A percentile compares a stretch with the other conserved stretches of the same genome.
Conservation (phyloP, 2,797 vertebrate species). For the Hydrocynus forskahlii region DNA sequence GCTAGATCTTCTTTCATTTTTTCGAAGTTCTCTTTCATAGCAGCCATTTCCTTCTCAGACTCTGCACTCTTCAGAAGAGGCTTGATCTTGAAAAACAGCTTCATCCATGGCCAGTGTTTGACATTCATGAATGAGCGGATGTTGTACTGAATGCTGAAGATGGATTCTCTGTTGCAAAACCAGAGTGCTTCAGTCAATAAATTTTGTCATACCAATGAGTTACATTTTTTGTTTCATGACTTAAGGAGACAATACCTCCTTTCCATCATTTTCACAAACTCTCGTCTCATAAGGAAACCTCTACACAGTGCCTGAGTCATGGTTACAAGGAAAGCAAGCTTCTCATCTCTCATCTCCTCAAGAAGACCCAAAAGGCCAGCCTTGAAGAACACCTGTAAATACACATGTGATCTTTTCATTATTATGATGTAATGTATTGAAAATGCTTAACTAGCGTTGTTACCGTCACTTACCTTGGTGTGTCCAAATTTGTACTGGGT, state of each 20-base stretch:
- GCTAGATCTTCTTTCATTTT: slow-evolving; percentile 79
- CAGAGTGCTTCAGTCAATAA: slow-evolving; percentile 1
- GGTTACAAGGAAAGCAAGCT: slow-evolving; percentile 80
- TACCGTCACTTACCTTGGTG: slow-evolving; percentile 77
- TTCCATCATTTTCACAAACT: slow-evolving; percentile 83
- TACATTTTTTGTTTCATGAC: not conserved
- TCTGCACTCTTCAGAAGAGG: slow-evolving; percentile 88
- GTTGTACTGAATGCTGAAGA: slow-evolving; percentile 83
- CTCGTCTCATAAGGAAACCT: slow-evolving; percentile 81
- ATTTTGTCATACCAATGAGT: not conserved
- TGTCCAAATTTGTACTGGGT: slow-evolving; percentile 86
- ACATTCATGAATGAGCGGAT: slow-evolving; percentile 86
- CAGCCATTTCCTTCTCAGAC: slow-evolving; percentile 85
- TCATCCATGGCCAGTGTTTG: slow-evolving; percentile 91
- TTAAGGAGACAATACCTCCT: slow-evolving; percentile 73
- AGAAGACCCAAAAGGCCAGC: slow-evolving; percentile 82
- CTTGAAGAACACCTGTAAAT: slow-evolving; percentile 86
- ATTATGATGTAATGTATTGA: not conserved
- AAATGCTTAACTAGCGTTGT: not conserved
- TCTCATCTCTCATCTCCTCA: slow-evolving; percentile 89
- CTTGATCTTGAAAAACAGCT: slow-evolving; percentile 90
- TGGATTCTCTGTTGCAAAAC: slow-evolving; percentile 76
- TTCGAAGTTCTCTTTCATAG: slow-evolving; percentile 82
- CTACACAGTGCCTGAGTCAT: slow-evolving; percentile 83
- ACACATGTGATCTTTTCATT: not conserved